Conservation (phyloP, 30 jellyfish, hydroid and myxozoan species). For the Rhopilema esculentum region DNA sequence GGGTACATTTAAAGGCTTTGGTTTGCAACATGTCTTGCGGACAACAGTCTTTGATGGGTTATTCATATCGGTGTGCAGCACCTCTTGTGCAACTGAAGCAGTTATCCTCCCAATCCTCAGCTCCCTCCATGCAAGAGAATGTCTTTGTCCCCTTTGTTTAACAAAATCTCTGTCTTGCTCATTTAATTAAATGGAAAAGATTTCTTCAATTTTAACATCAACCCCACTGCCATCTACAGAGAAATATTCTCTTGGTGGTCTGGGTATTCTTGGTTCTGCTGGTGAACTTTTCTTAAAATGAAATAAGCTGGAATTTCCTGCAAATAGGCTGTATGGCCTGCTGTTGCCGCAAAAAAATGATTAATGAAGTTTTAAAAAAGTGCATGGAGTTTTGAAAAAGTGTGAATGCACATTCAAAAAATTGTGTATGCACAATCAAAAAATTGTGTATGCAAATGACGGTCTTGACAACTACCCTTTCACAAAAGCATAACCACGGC, state of each 20-base stretch:
- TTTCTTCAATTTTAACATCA: neutral
- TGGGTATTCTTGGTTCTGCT: neutral
- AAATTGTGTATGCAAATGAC: no score
- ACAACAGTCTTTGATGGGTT: constrained; percentile 17
- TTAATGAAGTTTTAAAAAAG: no score
- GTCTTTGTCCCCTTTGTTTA: constrained; percentile 11
- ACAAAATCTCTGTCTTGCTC: neutral
- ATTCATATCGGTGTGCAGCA: constrained; percentile 14
- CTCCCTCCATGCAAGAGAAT: constrained; percentile 21
- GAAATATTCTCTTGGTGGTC: neutral
- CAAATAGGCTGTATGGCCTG: neutral
- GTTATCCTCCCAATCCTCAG: constrained; percentile 29
- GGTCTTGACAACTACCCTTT: no score
- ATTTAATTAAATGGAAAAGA: neutral
- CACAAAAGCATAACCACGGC: no score
- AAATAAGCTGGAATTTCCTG: neutral
- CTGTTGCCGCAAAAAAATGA: neutral
- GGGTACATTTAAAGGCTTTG: constrained; percentile 1
- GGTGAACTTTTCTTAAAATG: neutral
- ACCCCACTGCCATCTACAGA: neutral
- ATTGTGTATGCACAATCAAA: no score
- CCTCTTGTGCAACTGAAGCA: constrained; percentile 41
- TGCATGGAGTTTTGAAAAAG: no score
- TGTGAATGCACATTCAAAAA: no score
- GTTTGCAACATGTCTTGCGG: constrained; percentile 4